phyloP scores from a whole-genome alignment of 2,888 invertebrate species.

The Liopterus haemorrhoidalis region DNA sequence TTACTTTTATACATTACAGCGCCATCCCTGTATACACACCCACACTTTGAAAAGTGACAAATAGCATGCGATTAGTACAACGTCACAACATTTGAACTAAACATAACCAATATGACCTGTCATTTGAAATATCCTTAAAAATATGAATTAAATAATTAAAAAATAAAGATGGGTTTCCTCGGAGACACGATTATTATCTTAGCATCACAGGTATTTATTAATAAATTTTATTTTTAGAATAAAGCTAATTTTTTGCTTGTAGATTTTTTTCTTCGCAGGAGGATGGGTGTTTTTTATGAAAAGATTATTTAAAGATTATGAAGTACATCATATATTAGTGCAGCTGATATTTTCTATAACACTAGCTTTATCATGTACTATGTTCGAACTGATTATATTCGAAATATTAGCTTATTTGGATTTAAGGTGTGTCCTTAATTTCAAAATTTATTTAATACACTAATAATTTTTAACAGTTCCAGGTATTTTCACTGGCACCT shows the following conservation, averaged over 20 bases:
- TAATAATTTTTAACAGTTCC: constrained; percentile 56
- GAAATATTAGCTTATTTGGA: constrained; percentile 94
- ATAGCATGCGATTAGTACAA: constrained; percentile 2
- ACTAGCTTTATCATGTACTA: constrained; percentile 93
- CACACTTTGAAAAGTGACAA: too few relatives aligned
- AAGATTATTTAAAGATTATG: constrained; percentile 94
- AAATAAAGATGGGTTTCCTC: constrained; percentile 66
- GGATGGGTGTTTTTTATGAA: constrained; percentile 99
- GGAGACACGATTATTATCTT: constrained; percentile 79
- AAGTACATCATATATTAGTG: constrained; percentile 90
- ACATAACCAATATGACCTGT: constrained; percentile 16
- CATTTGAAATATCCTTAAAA: constrained; percentile 12
- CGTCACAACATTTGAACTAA: constrained; percentile 17
- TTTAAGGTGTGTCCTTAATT: constrained; percentile 61
- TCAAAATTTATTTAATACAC: constrained; percentile 16
- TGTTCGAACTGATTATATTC: constrained; percentile 99
- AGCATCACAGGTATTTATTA: constrained; percentile 50
- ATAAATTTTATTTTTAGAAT: constrained; percentile 8
- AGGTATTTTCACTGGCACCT: constrained; percentile 93
- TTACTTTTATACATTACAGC: too few relatives aligned
- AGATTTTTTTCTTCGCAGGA: constrained; percentile 91
- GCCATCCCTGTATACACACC: too few relatives aligned
- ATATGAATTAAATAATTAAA: constrained; percentile 10
- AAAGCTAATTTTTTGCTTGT: constrained; percentile 39
- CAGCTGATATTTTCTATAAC: constrained; percentile 94